Percentiles rank a stretch among this genome's conserved stretches.
These are phyloP conservation scores for Oostethus manadensis DNA, from an alignment of 2,113 vertebrate genomes.

Conservation along the genomic window DNA sequence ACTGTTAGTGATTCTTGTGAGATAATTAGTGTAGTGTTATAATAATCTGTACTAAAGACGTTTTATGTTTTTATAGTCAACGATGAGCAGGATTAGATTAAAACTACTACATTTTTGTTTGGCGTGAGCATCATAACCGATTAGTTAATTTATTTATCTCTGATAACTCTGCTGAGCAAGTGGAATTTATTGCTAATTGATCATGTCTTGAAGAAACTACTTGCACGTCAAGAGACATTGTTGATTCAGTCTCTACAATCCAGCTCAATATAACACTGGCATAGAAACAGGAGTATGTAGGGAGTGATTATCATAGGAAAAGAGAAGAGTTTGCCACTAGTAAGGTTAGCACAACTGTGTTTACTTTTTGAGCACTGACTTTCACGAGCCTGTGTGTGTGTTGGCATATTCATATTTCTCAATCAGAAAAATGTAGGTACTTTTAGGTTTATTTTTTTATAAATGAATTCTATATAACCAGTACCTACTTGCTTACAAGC, in stretches of 20 bases:
- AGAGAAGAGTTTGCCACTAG: too few species aligned
- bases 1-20: neutral
- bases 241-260: too few species aligned
- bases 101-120: neutral
- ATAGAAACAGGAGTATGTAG: too few species aligned
- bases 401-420: too few species aligned
- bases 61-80: neutral
- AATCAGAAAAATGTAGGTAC: too few species aligned
- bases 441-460: neutral
- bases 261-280: too few species aligned
- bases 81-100: neutral
- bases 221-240: neutral
- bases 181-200: neutral
- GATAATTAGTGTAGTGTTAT: neutral
- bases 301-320: too few species aligned
- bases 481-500: neutral
- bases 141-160: neutral
- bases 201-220: neutral
- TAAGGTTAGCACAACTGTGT: too few species aligned
- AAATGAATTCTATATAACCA: neutral
- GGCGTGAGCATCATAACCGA: neutral
- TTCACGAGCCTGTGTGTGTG: too few species aligned
- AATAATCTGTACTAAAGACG: neutral
- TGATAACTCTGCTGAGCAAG: neutral
- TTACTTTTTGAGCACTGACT: too few species aligned